Evolutionary conservation across 2,888 invertebrate species (phyloP), one percentile per base, ranked within the genome.

Genomic region (Tenthredo livida): DNA sequence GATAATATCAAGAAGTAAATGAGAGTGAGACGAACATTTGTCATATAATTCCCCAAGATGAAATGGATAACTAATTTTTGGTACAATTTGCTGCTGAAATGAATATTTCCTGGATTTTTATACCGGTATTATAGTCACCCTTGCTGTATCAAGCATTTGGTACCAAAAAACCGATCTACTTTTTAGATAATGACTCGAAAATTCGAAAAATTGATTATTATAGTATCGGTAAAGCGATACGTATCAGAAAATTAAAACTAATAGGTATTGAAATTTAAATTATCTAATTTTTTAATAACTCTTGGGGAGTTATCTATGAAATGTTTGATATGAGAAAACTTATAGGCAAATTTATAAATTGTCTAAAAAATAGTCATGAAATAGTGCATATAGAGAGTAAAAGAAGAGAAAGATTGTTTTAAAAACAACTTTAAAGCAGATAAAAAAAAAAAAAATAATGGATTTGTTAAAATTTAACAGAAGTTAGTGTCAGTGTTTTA

Each of bases 391-490:
- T 84, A 80, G 80, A 47, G 17, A 73, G 43, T 43, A 73, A 43
- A 40, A 43, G 43, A 37, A 40, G n/a, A 17, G 43, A 21, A 70
- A 61, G 88, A 88, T 89, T 90, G 89, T 90, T 89, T 90, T 88
- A 89, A 85, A 86, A 90, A 89, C 89, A 89, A 90, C 87, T 86
- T 70, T 29, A n/a, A 86, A 88, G 87, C 87, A 86, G 85, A 88
- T 86, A 86, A 87, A 29, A 29, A 1, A 29, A 85, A 87, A 87
- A 1, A 29, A 85, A 87, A 87, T 84, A 87, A 87, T 84, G 85
- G 87, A 89, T 92, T 93, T 93, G 92, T 93, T 93, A 93, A 93
- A 93, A 92, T 93, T 92, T 92, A 93, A 93, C 92, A 92, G 92
- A 92, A 91, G 91, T 90, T 90, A 73, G 90, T 89, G 92, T 93